phyloP scores from a whole-genome alignment of 2,797 vertebrate genomes.

The Helarctos malayanus region DNA sequence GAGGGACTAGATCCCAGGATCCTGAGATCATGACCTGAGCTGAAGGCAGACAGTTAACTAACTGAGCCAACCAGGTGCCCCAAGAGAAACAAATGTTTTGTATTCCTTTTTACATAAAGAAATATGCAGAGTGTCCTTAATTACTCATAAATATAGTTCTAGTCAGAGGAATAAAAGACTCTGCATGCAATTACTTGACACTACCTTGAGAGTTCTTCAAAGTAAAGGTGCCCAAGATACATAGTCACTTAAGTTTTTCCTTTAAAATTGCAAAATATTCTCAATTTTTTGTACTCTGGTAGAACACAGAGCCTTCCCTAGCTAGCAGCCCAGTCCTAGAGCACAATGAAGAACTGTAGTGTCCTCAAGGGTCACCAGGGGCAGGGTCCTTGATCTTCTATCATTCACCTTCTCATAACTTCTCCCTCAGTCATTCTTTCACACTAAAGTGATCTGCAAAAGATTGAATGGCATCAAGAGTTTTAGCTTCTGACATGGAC shows the following conservation, averaged over 20 bases:
- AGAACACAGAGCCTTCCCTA: background rate
- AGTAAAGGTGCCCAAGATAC: background rate
- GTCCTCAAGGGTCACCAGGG: background rate
- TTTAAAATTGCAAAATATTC: constrained; percentile 32
- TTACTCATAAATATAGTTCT: background rate
- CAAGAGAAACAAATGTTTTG: background rate
- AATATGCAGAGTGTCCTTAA: background rate
- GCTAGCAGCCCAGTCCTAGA: background rate
- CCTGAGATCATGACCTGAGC: background rate
- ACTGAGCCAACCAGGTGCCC: background rate
- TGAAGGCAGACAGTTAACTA: background rate
- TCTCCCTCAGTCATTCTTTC: background rate
- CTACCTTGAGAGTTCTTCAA: background rate
- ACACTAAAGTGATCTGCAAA: background rate
- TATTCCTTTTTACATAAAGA: background rate
- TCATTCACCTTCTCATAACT: background rate
- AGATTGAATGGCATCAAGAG: background rate
- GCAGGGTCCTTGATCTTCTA: background rate
- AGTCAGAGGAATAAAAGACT: background rate
- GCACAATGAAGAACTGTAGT: background rate
- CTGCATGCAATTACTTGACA: background rate
- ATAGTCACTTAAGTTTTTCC: background rate
- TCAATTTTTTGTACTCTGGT: background rate
- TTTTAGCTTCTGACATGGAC: background rate
- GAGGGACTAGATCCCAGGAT: background rate